Evolutionary conservation across 2,888 invertebrate species (phyloP).

Genomic region (Thymelicus acteon): DNA sequence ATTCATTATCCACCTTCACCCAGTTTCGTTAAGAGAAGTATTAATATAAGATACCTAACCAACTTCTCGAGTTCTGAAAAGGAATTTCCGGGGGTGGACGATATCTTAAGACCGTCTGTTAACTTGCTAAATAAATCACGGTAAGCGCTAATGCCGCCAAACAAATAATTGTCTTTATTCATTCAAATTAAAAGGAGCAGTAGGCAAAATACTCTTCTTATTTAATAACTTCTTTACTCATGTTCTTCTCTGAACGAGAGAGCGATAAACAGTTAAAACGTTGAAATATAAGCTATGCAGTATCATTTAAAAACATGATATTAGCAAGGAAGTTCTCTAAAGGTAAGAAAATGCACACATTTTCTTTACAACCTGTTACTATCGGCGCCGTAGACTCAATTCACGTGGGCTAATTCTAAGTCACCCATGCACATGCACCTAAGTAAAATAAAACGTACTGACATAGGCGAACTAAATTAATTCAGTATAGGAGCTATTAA

Average conservation of each 20-base stretch:
- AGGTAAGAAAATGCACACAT: no score
- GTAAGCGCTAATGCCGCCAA: conserved; percentile 75
- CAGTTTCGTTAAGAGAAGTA: conserved; percentile 49
- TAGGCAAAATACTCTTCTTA: conserved; percentile 79
- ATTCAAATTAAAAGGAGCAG: conserved; percentile 82
- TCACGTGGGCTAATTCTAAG: no score
- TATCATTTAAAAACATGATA: no score
- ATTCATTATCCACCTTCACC: conserved; percentile 26
- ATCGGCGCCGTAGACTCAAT: no score
- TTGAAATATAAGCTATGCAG: not conserved
- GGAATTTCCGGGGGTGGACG: conserved; percentile 64
- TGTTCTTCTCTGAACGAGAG: not conserved
- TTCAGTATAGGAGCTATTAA: no score
- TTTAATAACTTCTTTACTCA: conserved; percentile 74
- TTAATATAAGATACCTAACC: conserved; percentile 61
- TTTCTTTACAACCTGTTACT: no score
- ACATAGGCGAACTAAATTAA: no score
- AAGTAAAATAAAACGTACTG: no score
- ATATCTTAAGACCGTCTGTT: conserved; percentile 70
- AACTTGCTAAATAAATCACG: conserved; percentile 76
- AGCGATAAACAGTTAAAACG: not conserved
- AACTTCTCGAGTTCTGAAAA: conserved; percentile 67
- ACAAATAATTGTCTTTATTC: conserved; percentile 84
- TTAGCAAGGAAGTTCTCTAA: no score
- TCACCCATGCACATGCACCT: no score